Evolutionary conservation across 23 tunicate species (phyloP).

Genomic region (Ciona savignyi): DNA sequence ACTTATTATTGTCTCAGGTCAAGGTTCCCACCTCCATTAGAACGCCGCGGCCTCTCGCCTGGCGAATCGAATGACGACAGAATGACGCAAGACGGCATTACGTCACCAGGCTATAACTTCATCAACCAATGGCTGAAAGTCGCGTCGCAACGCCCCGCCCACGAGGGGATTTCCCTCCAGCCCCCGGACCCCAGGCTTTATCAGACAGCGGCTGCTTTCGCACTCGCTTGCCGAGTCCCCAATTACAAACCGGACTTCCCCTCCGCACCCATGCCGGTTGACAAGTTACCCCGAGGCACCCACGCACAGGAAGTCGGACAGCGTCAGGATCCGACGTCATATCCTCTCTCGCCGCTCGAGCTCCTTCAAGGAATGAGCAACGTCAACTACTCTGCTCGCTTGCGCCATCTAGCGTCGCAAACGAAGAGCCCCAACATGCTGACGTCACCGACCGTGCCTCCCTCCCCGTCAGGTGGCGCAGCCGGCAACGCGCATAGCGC

Average conservation of each 20-base stretch:
- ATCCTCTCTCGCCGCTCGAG: background rate
- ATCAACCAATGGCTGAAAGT: constrained; percentile 20
- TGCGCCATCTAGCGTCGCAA: constrained; percentile 76
- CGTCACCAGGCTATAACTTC: constrained; percentile 9
- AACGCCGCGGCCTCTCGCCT: background rate
- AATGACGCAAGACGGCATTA: too few relatives aligned
- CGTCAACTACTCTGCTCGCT: constrained; percentile 59
- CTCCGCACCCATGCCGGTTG: too few relatives aligned
- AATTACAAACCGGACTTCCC: too few relatives aligned
- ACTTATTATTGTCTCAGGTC: too few relatives aligned
- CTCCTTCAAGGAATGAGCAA: background rate
- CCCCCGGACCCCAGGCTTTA: background rate
- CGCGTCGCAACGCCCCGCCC: constrained; percentile 12
- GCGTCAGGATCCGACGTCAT: too few relatives aligned
- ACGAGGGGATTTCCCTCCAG: background rate
- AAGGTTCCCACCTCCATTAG: constrained; percentile 14
- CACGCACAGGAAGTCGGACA: too few relatives aligned
- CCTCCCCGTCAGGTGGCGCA: too few relatives aligned
- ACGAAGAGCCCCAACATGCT: constrained; percentile 23
- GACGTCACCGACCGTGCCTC: too few relatives aligned
- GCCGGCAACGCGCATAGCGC: too few relatives aligned
- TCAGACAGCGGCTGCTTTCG: constrained; percentile 10
- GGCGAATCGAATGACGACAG: constrained; percentile 7
- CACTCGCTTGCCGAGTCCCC: background rate
- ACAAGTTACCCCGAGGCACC: too few relatives aligned